Conservation (phyloP, 2,113 vertebrate species). For the Pseudonaja textilis region DNA sequence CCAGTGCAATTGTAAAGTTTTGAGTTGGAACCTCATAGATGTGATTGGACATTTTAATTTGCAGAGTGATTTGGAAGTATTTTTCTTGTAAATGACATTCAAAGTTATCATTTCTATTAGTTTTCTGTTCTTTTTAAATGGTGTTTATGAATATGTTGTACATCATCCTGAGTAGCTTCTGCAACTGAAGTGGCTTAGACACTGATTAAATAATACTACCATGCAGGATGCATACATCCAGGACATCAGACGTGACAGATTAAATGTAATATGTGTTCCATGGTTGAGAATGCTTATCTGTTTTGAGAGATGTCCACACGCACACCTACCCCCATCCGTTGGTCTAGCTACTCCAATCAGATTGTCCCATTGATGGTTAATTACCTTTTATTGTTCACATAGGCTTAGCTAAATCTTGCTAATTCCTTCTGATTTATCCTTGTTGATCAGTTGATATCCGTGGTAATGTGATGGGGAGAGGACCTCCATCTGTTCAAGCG, state of each 20-base stretch:
- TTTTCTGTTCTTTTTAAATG: background rate
- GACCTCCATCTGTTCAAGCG: background rate
- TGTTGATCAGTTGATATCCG: background rate
- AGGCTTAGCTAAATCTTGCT: constrained; percentile 27
- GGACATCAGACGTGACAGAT: background rate
- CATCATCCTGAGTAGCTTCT: background rate
- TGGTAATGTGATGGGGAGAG: constrained; percentile 17
- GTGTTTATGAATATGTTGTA: background rate
- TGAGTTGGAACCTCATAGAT: background rate
- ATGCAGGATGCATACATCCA: background rate
- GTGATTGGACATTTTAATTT: background rate
- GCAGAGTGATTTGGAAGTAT: background rate
- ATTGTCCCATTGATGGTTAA: constrained; percentile 16
- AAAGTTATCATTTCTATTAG: background rate
- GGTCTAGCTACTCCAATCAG: background rate
- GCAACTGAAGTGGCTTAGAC: background rate
- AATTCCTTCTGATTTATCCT: constrained; percentile 30
- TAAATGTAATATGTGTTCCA: background rate
- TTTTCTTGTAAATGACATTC: background rate
- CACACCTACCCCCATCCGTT: background rate
- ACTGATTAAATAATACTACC: background rate
- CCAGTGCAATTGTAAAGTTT: background rate
- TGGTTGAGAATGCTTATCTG: background rate
- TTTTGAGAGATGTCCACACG: background rate
- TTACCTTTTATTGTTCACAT: constrained; percentile 18